Conservation (phyloP, 23 tunicate species). For the Ciona savignyi region DNA sequence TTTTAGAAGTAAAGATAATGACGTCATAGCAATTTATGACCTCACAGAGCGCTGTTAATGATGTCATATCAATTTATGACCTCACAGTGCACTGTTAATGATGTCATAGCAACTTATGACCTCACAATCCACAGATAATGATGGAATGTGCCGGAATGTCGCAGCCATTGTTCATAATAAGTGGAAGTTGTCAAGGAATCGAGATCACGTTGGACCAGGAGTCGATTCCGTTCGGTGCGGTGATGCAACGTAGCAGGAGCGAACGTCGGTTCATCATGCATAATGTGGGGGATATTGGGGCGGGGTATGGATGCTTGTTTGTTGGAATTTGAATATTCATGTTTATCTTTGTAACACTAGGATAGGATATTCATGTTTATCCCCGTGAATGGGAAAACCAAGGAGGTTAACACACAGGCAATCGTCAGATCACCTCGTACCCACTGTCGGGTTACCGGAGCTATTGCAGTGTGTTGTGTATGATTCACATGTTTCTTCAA, state of each 20-base stretch:
- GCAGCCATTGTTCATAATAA: constrained; percentile 79
- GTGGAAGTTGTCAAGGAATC: constrained; percentile 93
- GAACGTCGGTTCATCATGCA: constrained; percentile 71
- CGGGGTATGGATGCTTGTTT: constrained; percentile 43
- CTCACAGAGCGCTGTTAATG: not conserved
- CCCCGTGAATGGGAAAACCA: no score
- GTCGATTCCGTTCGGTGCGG: constrained; percentile 94
- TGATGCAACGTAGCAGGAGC: constrained; percentile 55
- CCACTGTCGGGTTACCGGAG: no score
- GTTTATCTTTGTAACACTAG: no score
- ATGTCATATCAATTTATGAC: no score
- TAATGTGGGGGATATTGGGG: constrained; percentile 93
- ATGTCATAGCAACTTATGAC: constrained; percentile 19
- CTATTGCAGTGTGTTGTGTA: no score
- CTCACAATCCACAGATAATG: constrained; percentile 36
- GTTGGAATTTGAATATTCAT: not conserved
- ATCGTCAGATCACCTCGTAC: no score
- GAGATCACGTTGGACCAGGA: constrained; percentile 91
- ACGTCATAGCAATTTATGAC: not conserved
- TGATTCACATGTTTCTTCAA: no score
- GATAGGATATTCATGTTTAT: no score
- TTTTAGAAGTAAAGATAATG: not conserved
- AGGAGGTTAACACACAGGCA: no score
- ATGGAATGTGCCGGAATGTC: constrained; percentile 97
- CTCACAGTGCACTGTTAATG: constrained; percentile 33